Percentiles rank a stretch among this genome's conserved stretches.
These are phyloP conservation scores for Diorhabda elongata DNA, from an alignment of 1,140 invertebrate species.

Conservation along the genomic window DNA sequence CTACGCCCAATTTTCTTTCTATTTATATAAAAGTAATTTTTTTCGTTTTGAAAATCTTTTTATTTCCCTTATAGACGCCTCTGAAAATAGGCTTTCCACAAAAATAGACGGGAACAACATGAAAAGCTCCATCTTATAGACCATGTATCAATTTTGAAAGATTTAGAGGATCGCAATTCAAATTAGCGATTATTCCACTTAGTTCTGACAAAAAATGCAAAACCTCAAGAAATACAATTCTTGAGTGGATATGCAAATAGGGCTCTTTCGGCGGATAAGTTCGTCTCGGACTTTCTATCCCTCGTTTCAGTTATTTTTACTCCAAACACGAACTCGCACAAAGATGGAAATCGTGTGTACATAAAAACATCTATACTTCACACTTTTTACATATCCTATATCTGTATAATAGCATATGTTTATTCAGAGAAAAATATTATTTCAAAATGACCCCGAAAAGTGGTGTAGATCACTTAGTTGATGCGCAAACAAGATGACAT, in stretches of 20 bases:
- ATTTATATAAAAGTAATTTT: too few relatives aligned
- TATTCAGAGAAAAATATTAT: too few relatives aligned
- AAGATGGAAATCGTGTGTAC: conserved; percentile 8
- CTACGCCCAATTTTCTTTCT: too few relatives aligned
- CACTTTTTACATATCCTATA: too few relatives aligned
- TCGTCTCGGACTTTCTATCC: conserved; percentile 7
- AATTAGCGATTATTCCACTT: conserved; percentile 39
- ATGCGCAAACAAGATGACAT: too few relatives aligned
- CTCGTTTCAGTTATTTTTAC: conserved; percentile 13
- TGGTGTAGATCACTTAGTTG: too few relatives aligned
- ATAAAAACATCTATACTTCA: background rate
- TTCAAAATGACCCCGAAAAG: too few relatives aligned
- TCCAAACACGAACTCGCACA: conserved; percentile 9
- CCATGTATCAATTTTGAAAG: conserved; percentile 43
- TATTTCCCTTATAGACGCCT: too few relatives aligned
- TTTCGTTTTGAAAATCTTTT: too few relatives aligned
- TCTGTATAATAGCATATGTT: too few relatives aligned
- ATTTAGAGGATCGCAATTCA: conserved; percentile 43
- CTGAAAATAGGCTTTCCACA: background rate
- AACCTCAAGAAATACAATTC: conserved; percentile 30
- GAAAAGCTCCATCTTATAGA: conserved; percentile 16
- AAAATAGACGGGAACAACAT: background rate
- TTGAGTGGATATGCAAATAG: conserved; percentile 30
- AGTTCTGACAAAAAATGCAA: conserved; percentile 29
- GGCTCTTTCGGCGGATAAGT: conserved; percentile 21